phyloP scores from a whole-genome alignment of 2,113 vertebrate genomes.

The Brachyhypopomus gauderio region DNA sequence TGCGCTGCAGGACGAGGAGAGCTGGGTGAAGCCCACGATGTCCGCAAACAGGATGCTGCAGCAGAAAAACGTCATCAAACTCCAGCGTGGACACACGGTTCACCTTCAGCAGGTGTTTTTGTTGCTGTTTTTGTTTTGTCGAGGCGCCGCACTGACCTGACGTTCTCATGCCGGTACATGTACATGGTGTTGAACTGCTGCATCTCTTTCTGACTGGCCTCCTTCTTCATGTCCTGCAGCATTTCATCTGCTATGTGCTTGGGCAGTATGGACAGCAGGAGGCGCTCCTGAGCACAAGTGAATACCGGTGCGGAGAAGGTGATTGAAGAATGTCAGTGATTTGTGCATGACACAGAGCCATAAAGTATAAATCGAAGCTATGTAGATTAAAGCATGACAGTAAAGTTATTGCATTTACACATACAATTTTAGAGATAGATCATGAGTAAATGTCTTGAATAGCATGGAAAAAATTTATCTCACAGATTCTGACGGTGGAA shows the following conservation, averaged over 20 bases:
- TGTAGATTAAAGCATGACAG: background rate
- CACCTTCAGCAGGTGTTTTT: background rate
- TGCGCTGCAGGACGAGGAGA: conserved; percentile 91
- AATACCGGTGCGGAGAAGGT: background rate
- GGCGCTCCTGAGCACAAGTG: conserved; percentile 78
- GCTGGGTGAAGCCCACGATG: conserved; percentile 95
- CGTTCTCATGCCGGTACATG: conserved; percentile 94
- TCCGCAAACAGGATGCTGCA: conserved; percentile 94
- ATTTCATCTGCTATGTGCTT: conserved; percentile 98
- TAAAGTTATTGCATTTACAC: background rate
- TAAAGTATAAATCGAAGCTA: background rate
- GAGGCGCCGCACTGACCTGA: conserved; percentile 64
- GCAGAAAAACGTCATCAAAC: conserved; percentile 15
- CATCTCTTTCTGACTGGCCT: conserved; percentile 93
- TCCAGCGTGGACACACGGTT: background rate
- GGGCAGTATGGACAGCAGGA: conserved; percentile 95
- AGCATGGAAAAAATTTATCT: background rate
- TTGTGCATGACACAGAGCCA: too few species aligned
- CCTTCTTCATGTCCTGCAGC: conserved; percentile 98
- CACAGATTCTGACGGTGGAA: background rate
- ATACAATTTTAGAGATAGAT: background rate
- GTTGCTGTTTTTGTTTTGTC: background rate
- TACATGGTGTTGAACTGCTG: conserved; percentile 99
- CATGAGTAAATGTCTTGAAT: background rate
- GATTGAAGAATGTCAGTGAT: background rate